phyloP scores from a whole-genome alignment of 2,797 vertebrate genomes.

The Hapalemur alaotrensis region DNA sequence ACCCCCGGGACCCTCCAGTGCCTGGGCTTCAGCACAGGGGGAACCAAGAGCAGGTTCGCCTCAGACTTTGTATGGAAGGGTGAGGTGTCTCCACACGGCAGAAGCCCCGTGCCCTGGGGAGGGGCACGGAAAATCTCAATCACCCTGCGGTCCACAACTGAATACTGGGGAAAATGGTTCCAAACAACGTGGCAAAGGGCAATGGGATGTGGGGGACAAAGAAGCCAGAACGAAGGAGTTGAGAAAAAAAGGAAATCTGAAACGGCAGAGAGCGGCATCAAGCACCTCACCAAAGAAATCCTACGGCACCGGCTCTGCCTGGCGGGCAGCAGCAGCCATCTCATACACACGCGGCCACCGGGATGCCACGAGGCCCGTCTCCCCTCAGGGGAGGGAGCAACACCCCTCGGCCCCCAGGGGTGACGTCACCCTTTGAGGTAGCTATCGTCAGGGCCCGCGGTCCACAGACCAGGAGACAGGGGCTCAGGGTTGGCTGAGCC shows the following conservation, averaged over 20 bases:
- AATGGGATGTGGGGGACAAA: no score
- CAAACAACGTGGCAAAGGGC: not conserved
- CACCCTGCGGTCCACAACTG: fast-evolving
- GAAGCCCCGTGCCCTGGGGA: not conserved
- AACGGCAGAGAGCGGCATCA: not conserved
- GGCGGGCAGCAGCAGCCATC: not conserved
- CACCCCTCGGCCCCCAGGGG: not conserved
- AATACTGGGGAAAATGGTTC: not conserved
- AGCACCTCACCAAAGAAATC: not conserved
- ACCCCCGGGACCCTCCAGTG: not conserved
- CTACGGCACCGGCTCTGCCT: fast-evolving
- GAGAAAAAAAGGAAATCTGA: not conserved
- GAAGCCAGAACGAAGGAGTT: not conserved
- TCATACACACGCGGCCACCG: no score
- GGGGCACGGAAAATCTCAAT: not conserved
- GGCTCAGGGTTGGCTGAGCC: not conserved
- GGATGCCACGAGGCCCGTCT: not conserved
- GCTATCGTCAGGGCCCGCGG: not conserved
- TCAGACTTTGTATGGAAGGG: not conserved
- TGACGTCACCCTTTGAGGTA: not conserved
- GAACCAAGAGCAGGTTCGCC: not conserved
- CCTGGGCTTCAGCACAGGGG: not conserved
- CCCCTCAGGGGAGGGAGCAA: no score
- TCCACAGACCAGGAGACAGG: not conserved
- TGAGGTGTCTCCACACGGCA: not conserved